These are phyloP conservation scores for Linyphia triangularis DNA, from an alignment of 2,888 invertebrate species.

Conservation along the genomic window DNA sequence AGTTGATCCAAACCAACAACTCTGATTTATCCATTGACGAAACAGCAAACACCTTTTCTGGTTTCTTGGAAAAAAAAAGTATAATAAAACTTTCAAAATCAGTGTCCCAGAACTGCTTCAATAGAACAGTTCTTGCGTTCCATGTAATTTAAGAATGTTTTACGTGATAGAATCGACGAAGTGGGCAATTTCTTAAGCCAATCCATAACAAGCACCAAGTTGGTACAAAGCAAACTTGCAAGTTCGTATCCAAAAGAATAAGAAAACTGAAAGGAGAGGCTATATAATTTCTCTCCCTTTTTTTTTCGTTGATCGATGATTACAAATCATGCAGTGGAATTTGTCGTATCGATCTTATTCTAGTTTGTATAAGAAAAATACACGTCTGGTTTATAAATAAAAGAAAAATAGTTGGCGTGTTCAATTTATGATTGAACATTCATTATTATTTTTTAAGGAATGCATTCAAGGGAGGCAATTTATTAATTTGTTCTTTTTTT, in stretches of 20 bases:
- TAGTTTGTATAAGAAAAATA: background rate
- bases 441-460: background rate
- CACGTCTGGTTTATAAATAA: background rate
- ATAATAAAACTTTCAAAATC: no score
- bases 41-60: no score
- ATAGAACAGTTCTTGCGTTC: background rate
- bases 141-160: conserved; percentile 8
- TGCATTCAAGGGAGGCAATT: background rate
- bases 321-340: conserved; percentile 16
- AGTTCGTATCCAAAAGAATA: no score
- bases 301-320: conserved; percentile 35
- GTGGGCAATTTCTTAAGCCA: background rate
- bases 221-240: no score
- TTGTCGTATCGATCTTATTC: conserved; percentile 26
- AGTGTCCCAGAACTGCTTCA: no score
- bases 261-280: no score
- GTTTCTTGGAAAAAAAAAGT: no score
- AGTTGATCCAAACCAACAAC: no score
- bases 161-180: background rate
- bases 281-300: conserved; percentile 9
- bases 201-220: background rate
- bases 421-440: background rate
- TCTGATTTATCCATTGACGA: no score
- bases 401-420: background rate
- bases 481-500: no score